Evolutionary conservation across 2,888 invertebrate genomes (phyloP).

Genomic region (Volucella bombylans): DNA sequence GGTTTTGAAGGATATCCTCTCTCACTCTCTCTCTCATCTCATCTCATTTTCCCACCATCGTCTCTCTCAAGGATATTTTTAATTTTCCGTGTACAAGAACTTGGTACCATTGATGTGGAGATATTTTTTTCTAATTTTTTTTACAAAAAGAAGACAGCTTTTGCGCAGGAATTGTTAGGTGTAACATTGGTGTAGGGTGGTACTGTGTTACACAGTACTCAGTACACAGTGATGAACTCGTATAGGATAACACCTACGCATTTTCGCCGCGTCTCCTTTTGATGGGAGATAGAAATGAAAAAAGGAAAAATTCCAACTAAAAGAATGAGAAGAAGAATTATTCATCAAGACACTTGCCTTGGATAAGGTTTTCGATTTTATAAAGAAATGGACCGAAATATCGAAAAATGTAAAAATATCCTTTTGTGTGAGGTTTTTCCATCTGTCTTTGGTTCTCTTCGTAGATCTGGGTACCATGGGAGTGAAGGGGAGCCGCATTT

Average conservation of each 20-base stretch:
- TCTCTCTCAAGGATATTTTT: constrained; percentile 34
- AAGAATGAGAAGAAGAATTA: neutral
- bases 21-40: constrained; percentile 46
- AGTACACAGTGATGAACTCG: too few relatives aligned
- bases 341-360: too few relatives aligned
- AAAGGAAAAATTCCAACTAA: neutral
- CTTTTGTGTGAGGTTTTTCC: constrained; percentile 15
- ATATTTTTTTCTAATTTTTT: too few relatives aligned
- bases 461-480: neutral
- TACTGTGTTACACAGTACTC: too few relatives aligned
- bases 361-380: too few relatives aligned
- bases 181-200: constrained; percentile 17
- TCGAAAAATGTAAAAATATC: constrained; percentile 54
- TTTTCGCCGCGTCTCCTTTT: constrained; percentile 31
- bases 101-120: constrained; percentile 59
- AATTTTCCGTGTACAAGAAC: constrained; percentile 10
- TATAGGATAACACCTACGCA: constrained; percentile 55
- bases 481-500: neutral
- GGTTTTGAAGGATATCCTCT: constrained; percentile 38
- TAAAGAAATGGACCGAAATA: constrained; percentile 31
- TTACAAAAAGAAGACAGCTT: neutral
- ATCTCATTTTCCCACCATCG: too few relatives aligned
- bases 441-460: constrained; percentile 3
- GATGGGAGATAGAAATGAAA: neutral
- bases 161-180: constrained; percentile 62